Conservation (phyloP, 2,113 vertebrate species). For the Chaetura pelagica region DNA sequence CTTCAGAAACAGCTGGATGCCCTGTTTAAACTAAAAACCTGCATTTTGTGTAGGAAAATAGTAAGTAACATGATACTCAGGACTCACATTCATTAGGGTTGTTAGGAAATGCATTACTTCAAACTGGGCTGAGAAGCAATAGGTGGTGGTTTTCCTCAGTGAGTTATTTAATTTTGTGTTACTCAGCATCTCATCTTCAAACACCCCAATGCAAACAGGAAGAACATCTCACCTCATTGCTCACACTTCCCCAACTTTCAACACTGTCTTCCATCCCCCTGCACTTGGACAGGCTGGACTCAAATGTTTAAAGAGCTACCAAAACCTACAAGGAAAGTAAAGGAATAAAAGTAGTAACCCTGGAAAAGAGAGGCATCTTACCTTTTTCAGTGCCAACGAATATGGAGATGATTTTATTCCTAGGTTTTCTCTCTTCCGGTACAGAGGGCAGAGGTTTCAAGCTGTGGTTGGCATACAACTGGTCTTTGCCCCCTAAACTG, state of each 20-base stretch:
- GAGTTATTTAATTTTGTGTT: not conserved
- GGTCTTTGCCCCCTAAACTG: conserved; percentile 88
- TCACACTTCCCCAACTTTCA: not conserved
- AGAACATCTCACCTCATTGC: not conserved
- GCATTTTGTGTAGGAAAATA: not conserved
- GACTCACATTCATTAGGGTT: not conserved
- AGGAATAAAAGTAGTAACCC: not conserved
- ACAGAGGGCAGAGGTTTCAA: conserved; percentile 95
- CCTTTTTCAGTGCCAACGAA: conserved; percentile 94
- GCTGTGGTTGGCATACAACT: conserved; percentile 89
- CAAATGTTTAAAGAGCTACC: accelerated
- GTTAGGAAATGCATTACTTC: not conserved
- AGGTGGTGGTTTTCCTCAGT: not conserved
- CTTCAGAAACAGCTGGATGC: not conserved
- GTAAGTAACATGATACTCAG: not conserved
- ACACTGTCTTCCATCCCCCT: not conserved
- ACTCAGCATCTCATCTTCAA: not conserved
- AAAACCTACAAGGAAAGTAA: not conserved
- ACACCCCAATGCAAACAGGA: not conserved
- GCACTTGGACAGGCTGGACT: not conserved
- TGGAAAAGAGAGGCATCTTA: conserved; percentile 26
- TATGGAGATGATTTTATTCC: conserved; percentile 96
- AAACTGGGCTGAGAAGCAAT: not conserved
- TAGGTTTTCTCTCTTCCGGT: conserved; percentile 93
- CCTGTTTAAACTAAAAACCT: not conserved